These are phyloP conservation scores for Diabrotica virgifera DNA, from an alignment of 1,140 invertebrate genomes.

Conservation along the genomic window DNA sequence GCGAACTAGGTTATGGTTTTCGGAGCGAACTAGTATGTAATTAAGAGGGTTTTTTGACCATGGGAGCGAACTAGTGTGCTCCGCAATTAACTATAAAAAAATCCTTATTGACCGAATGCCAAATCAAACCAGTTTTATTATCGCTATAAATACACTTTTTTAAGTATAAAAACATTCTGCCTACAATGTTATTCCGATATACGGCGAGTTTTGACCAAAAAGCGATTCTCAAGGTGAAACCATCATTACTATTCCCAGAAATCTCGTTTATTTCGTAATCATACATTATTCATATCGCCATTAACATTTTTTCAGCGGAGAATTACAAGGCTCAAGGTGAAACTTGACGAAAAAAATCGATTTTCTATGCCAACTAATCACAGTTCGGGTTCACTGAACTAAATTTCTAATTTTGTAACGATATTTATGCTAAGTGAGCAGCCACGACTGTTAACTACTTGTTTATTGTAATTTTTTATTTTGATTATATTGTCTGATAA, in stretches of 20 bases:
- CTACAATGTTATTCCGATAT: too few species aligned
- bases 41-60: too few species aligned
- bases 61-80: too few species aligned
- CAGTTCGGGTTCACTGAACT: constrained; percentile 16
- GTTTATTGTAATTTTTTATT: neutral
- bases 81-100: too few species aligned
- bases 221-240: constrained; percentile 12
- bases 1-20: too few species aligned
- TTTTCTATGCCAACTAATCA: constrained; percentile 14
- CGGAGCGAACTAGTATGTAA: too few species aligned
- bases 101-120: too few species aligned
- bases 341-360: constrained; percentile 13
- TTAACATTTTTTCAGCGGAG: constrained; percentile 10
- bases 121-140: too few species aligned
- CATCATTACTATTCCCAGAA: constrained; percentile 4
- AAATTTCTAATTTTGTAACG: constrained; percentile 17
- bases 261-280: constrained; percentile 4
- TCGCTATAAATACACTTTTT: too few species aligned
- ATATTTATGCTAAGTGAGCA: constrained; percentile 5
- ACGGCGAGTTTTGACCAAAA: too few species aligned
- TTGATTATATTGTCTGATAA: neutral
- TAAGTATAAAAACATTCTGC: too few species aligned
- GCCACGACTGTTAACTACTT: neutral
- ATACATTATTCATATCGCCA: constrained; percentile 7
- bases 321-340: constrained; percentile 15